A percentile compares a stretch with the other conserved stretches of the same genome.
Evolutionary conservation across 2,797 vertebrate species (phyloP).

Genomic region (Spinibarbus caldwelli): DNA sequence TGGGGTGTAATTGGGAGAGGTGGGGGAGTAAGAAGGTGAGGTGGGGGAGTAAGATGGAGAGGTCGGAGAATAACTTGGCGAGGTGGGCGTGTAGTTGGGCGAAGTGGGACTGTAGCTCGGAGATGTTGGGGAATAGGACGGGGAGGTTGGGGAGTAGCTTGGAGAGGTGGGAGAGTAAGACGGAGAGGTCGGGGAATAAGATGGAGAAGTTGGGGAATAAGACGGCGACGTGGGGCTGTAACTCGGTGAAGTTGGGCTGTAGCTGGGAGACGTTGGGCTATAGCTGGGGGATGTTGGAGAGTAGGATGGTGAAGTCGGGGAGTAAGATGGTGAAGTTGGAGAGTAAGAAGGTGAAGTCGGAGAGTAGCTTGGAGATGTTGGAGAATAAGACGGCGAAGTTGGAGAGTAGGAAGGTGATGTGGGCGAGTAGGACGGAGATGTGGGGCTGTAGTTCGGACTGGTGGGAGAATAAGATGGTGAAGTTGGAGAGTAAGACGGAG

Average conservation of each 20-base stretch:
- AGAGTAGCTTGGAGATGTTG: slow-evolving; percentile 83
- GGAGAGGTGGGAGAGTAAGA: slow-evolving; percentile 89
- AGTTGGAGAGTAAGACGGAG: slow-evolving; percentile 85
- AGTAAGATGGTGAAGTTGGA: slow-evolving; percentile 84
- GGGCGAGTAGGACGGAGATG: slow-evolving; percentile 85
- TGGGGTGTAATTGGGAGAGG: slow-evolving; percentile 87
- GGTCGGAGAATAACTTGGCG: slow-evolving; percentile 87
- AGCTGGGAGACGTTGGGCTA: slow-evolving; percentile 79
- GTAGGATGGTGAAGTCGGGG: slow-evolving; percentile 83
- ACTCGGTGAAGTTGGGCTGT: slow-evolving; percentile 70
- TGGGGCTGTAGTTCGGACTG: slow-evolving; percentile 88
- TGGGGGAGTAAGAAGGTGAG: slow-evolving; percentile 87
- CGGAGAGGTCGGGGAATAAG: slow-evolving; percentile 85
- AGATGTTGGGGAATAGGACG: slow-evolving; percentile 86
- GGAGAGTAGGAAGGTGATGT: slow-evolving; percentile 86
- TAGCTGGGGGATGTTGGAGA: slow-evolving; percentile 82
- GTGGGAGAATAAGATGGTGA: slow-evolving; percentile 87
- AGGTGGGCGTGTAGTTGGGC: slow-evolving; percentile 88
- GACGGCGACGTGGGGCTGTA: slow-evolving; percentile 84
- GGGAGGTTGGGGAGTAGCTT: slow-evolving; percentile 86
- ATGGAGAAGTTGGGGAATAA: slow-evolving; percentile 86
- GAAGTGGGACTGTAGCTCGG: slow-evolving; percentile 90
- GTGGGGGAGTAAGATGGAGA: slow-evolving; percentile 89
- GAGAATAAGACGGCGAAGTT: slow-evolving; percentile 84
- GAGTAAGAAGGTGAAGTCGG: slow-evolving; percentile 86